Evolutionary conservation across 2,888 invertebrate genomes (phyloP), one percentile per base, ranked within the genome.

Genomic region (Campopleginae sp.): DNA sequence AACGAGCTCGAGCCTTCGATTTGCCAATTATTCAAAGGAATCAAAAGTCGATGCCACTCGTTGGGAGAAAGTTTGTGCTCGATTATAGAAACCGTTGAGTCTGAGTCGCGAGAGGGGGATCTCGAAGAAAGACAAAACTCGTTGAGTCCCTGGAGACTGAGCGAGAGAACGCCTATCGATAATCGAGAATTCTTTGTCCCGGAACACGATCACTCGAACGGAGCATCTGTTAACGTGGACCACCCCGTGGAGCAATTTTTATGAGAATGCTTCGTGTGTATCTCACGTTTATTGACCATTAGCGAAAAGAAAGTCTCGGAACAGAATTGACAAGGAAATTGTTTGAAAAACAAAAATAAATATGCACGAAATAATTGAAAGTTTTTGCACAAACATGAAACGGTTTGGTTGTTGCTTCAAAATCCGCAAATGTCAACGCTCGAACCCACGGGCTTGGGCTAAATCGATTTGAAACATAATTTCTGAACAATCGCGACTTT

Each of bases 41-140:
- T 23, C 23, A 68, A 78, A 72, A 66, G 58, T 44, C 76, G 85
- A 48, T 74, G 48, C 51, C 42, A 61, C 51, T 80, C 83, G 82
- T 80, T 74, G 54, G 82, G 80, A 83, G 85, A 85, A 85, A 85
- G 85, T 85, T 51, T 38, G 65, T 27, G 71, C 19, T 72, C 76
- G 85, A 77, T 85, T 51, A 76, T 85, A 80, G 76, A 85, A 80
- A 82, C 76, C 46, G 3, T 71, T 80, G 80, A 82, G 75, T 48
- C 33, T 66, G 70, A 82, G 58, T 77, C 58, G 76, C 19, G 61
- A 68, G 76, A 33, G 70, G 38, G 82, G 27, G 63, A 38, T 5
- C 2, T 44, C 10, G 33, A n/a, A 42, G 80, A 46, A 58, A 58
- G 38, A 70, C 8, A 70, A 61, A 38, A 82, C 76, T 80, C 58